Percentiles rank a stretch among this genome's conserved stretches.
Evolutionary conservation across 2,113 vertebrate species (phyloP).

Genomic region (Murina feae): DNA sequence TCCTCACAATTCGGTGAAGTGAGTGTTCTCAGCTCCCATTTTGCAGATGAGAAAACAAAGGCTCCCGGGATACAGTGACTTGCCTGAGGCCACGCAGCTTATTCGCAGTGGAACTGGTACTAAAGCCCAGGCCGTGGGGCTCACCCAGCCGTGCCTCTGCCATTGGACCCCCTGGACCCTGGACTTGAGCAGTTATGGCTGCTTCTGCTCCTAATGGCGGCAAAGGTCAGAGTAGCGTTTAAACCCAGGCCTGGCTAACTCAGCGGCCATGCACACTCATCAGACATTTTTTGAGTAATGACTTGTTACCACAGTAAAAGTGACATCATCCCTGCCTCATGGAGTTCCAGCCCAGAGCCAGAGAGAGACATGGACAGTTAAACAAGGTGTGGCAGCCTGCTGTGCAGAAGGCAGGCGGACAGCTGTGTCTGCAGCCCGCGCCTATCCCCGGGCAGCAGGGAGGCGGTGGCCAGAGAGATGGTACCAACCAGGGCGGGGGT

Average conservation of each 20-base stretch:
- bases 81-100: neutral
- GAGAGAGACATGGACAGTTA: neutral
- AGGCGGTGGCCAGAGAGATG: too few species aligned
- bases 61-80: neutral
- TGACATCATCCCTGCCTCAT: neutral
- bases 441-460: neutral
- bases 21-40: neutral
- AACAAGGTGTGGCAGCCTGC: neutral
- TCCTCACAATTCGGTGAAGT: neutral
- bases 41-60: neutral
- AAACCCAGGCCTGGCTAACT: neutral
- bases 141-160: neutral
- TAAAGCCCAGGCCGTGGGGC: neutral
- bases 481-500: too few species aligned
- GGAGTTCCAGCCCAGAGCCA: neutral
- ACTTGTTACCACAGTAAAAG: neutral
- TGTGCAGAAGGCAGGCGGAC: rapidly evolving
- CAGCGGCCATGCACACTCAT: neutral
- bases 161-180: rapidly evolving
- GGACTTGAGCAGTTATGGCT: neutral
- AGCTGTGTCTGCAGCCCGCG: neutral
- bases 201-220: neutral
- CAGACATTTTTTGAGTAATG: neutral
- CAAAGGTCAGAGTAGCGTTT: neutral
- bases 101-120: neutral